Evolutionary conservation across 1,140 invertebrate genomes (phyloP), one percentile per base, ranked within the genome.

Genomic region (Drosophila persimilis): DNA sequence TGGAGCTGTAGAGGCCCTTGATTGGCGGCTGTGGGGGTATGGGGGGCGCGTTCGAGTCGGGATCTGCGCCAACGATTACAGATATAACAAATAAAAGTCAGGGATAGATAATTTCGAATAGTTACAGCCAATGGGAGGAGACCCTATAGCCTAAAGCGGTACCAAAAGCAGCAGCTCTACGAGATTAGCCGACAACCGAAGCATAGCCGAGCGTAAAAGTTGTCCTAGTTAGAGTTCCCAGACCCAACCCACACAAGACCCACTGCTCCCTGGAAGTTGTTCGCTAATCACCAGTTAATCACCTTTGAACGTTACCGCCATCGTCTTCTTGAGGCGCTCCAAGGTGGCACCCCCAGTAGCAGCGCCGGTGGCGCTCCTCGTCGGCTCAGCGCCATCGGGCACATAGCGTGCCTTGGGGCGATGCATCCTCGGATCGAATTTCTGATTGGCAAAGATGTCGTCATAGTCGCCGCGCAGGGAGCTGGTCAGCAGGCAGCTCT

Each of bases 321-420:
- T 55, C 24, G 73, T 62, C 51, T 72, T 86, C 57, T 66, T 85
- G 11, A 69, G 63, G 15, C 66, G 74, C 60, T 75, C 79, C 69
- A 90, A 24, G 8, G 73, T 77, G n/a, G 67, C 60, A n/a, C 60
- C 66, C 24, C 69, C 72, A 13, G 56, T 51, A 6, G 11, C 24
- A 8, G 7, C 7, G n/a, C 20, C 55, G 15, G 46, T 31, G 48
- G 51, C 15, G 51, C 50, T 50, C 46, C 15, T 46, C 2, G 15
- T 17, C 3, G 43, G 60, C 13, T 81, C 73, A 44, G 86, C 90
- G 0, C 77, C 86, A 1, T 90, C 90, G 8, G 96, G 96, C 75
- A 96, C 95, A 84, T 97, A 97, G 26, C 96, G 94, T 75, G 94
- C 95, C 65, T 94, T 94, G 11, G 96, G 96, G 24, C 94, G 93